Evolutionary conservation across 2,113 vertebrate species (phyloP), one percentile per base, ranked within the genome.

Genomic region (Euleptes europaea): DNA sequence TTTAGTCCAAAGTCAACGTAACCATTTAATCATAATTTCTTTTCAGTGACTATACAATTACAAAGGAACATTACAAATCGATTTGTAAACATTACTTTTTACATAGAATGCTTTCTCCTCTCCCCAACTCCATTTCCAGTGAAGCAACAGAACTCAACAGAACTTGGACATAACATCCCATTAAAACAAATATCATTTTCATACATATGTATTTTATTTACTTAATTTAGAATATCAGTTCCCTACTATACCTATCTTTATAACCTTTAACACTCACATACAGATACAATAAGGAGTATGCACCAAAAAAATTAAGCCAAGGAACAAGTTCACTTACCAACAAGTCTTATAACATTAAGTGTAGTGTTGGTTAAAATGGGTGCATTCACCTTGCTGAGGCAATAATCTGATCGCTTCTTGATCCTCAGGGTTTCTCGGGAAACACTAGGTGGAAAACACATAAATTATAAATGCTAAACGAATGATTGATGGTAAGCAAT

Each of bases 281-380:
- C 65, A 0, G 21, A 47, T n/a, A 31, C 5, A 44, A 79, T 40
- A 80, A 47, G 15, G 8, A 67, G 6, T 17, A 81, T 57, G 38
- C 5, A 1, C 0, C 67, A 38, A 70, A 2, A 78, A n/a, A 63
- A 80, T 85, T 88, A 1, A 47, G 6, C 33, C 1, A 4, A 23
- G 23, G 1, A 80, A 40, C 44, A 47, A 44, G n/a, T 91, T 51
- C 93, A 98, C 98, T 91, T 95, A 99, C 99, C 99, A 67, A 99
- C 98, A 75, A 99, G 98, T 60, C 98, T 97, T 94, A 99, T 98
- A 90, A 99, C 98, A 87, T 99, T 99, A 91, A 99, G 94, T 0
- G 99, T 99, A 92, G 99, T 99, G 95, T 99, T 99, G 91, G 99
- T 99, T 86, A 99, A 95, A 92, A 99, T 99, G 14, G 98, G 98